Evolutionary conservation across 2,888 invertebrate genomes (phyloP).

Genomic region (Eristalinus aeneus): DNA sequence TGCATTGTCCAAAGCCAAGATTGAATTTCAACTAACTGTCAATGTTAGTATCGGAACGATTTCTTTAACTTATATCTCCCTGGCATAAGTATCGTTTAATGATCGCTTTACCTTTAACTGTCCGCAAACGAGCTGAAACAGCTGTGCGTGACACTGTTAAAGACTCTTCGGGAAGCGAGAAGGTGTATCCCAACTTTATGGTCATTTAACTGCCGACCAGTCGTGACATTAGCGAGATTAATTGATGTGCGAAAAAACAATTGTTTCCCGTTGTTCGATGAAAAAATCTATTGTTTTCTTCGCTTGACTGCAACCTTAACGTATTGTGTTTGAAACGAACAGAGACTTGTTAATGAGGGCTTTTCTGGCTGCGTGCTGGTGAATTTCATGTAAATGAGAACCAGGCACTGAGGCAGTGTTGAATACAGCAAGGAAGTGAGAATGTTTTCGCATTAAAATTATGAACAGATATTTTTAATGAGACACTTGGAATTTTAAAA

Average conservation of each 20-base stretch:
- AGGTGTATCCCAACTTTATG: not conserved
- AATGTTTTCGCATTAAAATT: not conserved
- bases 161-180: not conserved
- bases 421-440: not conserved
- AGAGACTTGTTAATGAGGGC: not conserved
- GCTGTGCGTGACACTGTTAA: slow-evolving; percentile 30
- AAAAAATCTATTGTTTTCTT: not conserved
- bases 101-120: slow-evolving; percentile 17
- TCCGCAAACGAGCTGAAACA: not conserved
- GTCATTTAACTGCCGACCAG: not conserved
- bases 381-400: not conserved
- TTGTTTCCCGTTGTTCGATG: not conserved
- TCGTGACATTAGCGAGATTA: not conserved
- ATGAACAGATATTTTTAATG: not conserved
- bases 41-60: too few species aligned
- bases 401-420: not conserved
- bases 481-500: too few species aligned
- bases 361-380: not conserved
- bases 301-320: not conserved
- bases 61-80: slow-evolving; percentile 2
- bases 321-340: not conserved
- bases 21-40: not conserved
- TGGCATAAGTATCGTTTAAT: slow-evolving; percentile 6
- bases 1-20: not conserved
- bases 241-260: not conserved